A percentile compares a stretch with the other conserved stretches of the same genome.
These are phyloP conservation scores for Phyllopteryx taeniolatus DNA, from an alignment of 2,113 vertebrate species.

Conservation along the genomic window DNA sequence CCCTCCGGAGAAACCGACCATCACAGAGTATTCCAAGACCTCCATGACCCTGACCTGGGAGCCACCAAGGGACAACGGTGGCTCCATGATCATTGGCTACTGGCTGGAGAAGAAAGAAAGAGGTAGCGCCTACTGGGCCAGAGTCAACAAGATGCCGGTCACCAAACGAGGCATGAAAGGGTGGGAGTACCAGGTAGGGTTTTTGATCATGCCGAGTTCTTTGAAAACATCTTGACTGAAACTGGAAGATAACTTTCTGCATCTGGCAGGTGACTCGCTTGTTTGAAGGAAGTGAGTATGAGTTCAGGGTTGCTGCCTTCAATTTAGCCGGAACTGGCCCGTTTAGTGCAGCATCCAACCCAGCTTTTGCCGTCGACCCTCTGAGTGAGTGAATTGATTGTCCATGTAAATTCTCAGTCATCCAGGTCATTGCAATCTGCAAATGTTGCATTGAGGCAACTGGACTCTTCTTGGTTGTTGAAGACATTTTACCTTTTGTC, in stretches of 20 bases:
- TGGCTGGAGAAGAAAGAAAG: slow-evolving; percentile 96
- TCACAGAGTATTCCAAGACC: slow-evolving; percentile 82
- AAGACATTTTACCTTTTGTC: not conserved
- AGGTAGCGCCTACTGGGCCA: slow-evolving; percentile 87
- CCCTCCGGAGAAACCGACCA: slow-evolving; percentile 87
- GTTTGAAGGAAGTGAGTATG: slow-evolving; percentile 89
- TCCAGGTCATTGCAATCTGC: not conserved
- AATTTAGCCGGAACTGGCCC: slow-evolving; percentile 91
- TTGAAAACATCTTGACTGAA: no score
- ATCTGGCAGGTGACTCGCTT: slow-evolving; percentile 80
- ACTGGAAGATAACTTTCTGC: not conserved
- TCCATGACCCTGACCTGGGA: slow-evolving; percentile 93
- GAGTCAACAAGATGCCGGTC: slow-evolving; percentile 85
- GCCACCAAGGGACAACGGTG: slow-evolving; percentile 86
- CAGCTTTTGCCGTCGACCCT: slow-evolving; percentile 85
- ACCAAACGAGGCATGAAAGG: slow-evolving; percentile 87
- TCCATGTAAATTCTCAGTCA: not conserved
- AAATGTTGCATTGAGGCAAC: not conserved
- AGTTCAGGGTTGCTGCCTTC: slow-evolving; percentile 91
- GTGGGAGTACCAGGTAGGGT: slow-evolving; percentile 81
- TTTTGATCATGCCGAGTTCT: not conserved
- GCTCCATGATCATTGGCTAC: slow-evolving; percentile 89
- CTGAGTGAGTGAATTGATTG: slow-evolving; percentile 81
- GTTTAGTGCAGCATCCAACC: slow-evolving; percentile 91
- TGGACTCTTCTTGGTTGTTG: not conserved